Evolutionary conservation across 2,113 vertebrate species (phyloP).

Genomic region (Arothron firmamentum): DNA sequence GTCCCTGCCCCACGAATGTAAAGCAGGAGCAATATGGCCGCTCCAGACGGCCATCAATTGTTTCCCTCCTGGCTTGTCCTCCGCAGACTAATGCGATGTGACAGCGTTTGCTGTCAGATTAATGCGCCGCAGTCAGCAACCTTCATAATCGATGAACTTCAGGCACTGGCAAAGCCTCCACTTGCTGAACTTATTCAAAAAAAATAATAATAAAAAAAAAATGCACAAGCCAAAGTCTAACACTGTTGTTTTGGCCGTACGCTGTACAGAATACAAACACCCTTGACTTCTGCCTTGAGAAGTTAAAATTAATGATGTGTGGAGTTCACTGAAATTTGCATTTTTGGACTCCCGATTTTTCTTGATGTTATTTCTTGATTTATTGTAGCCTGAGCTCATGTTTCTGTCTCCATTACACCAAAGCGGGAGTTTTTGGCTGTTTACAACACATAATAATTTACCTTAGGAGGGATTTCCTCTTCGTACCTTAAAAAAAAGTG

Average conservation of each 20-base stretch:
- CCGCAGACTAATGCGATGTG: slow-evolving; percentile 45
- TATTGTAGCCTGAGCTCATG: slow-evolving; percentile 9
- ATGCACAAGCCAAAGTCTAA: neutral
- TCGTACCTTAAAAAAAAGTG: neutral
- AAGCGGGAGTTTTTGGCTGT: neutral
- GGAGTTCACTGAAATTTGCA: neutral
- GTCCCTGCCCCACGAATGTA: slow-evolving; percentile 32
- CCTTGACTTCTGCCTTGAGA: slow-evolving; percentile 11
- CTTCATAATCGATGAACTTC: slow-evolving; percentile 37
- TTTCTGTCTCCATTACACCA: slow-evolving; percentile 17
- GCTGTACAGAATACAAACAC: slow-evolving; percentile 41
- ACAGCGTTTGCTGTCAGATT: slow-evolving; percentile 28
- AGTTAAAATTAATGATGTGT: slow-evolving; percentile 18
- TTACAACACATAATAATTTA: slow-evolving; percentile 47
- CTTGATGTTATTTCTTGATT: slow-evolving; percentile 16
- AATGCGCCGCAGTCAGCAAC: slow-evolving; percentile 24
- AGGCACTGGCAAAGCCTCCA: slow-evolving; percentile 2
- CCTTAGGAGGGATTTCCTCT: neutral
- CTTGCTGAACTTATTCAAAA: slow-evolving; percentile 4
- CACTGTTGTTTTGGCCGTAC: no score
- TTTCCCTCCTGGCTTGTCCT: slow-evolving; percentile 16
- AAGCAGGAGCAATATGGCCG: slow-evolving; percentile 35
- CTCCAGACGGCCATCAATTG: slow-evolving; percentile 21
- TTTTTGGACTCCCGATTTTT: slow-evolving; percentile 1
- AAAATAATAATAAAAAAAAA: slow-evolving; percentile 32